Evolutionary conservation across 2,888 invertebrate genomes (phyloP), one percentile per base, ranked within the genome.

Genomic region (Drosophila kokeensis): DNA sequence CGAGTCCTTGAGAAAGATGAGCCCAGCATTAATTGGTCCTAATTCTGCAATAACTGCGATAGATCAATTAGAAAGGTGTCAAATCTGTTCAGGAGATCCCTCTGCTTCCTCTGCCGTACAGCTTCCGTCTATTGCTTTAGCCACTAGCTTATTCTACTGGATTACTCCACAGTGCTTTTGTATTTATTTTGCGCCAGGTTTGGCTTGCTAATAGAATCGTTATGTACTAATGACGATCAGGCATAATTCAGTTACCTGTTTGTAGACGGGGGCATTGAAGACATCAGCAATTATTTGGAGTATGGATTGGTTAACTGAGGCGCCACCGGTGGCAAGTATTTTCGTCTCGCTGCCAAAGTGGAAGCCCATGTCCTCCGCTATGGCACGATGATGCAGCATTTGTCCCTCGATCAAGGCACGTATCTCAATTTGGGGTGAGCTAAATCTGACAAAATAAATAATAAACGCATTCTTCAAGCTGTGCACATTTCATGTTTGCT

Each of bases 391-490:
- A 0, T 97, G 97, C 36, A 99, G 92, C 91, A 98, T 98, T 94
- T 99, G 99, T 0, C 98, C 98, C 93, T 99, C 99, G 48, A 99
- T 94, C 52, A 98, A 93, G 4, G 99, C 98, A 76, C 99, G 94
- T 27, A 98, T 96, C 94, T 99, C 98, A 53, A 95, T 95, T 94
- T 97, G 97, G 50, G 95, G 93, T 7, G 93, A 92, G 38, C 79
- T 83, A 70, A 93, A 93, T 82, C 92, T 93, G 38, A 10, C 45
- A 24, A 4, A 15, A 5, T 1, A 15, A 0, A 34, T 6, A 21
- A 49, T 4, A 4, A 11, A 15, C 0, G 18, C n/a, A 0, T 29
- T 13, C 2, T 21, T 61, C 24, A 48, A 24, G 5, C 1, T 11
- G 21, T 10, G 1, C 18, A 6, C 11, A 38, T 2, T 8, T 52